Evolutionary conservation across 2,888 invertebrate genomes (phyloP).

Genomic region (Onchidella celtica): DNA sequence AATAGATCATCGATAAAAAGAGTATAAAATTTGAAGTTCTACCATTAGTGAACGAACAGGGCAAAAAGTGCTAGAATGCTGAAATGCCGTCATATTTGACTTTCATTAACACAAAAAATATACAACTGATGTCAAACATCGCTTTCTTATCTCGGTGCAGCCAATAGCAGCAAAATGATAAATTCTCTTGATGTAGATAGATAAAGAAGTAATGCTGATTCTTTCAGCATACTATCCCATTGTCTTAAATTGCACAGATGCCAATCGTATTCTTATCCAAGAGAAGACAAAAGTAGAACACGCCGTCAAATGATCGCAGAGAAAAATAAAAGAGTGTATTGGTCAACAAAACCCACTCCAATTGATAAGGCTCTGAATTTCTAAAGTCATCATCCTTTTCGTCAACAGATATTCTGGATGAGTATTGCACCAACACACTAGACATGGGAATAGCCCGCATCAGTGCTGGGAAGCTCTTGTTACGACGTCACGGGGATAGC

Average conservation of each 20-base stretch:
- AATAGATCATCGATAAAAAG: too few relatives aligned
- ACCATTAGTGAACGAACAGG: background rate
- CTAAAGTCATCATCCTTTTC: background rate
- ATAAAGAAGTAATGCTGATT: too few relatives aligned
- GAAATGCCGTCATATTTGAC: background rate
- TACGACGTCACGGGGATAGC: slow-evolving; percentile 24
- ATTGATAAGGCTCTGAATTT: too few relatives aligned
- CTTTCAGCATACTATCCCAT: too few relatives aligned
- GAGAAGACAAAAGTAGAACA: too few relatives aligned
- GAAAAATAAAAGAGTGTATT: too few relatives aligned
- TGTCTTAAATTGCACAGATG: too few relatives aligned
- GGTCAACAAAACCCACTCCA: too few relatives aligned
- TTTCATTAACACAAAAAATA: background rate
- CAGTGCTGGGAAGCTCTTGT: slow-evolving; percentile 42
- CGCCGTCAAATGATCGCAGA: too few relatives aligned
- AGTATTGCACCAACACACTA: slow-evolving; percentile 50
- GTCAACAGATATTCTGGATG: slow-evolving; percentile 48
- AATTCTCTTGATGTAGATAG: too few relatives aligned
- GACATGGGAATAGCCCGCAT: slow-evolving; percentile 43
- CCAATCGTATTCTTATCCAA: too few relatives aligned
- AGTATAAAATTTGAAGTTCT: background rate
- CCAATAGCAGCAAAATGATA: too few relatives aligned
- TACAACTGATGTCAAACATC: background rate
- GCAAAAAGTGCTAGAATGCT: slow-evolving; percentile 17
- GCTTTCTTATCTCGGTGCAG: background rate